These are phyloP conservation scores for Malacosoma neustria DNA, from an alignment of 2,888 invertebrate genomes.

Conservation along the genomic window DNA sequence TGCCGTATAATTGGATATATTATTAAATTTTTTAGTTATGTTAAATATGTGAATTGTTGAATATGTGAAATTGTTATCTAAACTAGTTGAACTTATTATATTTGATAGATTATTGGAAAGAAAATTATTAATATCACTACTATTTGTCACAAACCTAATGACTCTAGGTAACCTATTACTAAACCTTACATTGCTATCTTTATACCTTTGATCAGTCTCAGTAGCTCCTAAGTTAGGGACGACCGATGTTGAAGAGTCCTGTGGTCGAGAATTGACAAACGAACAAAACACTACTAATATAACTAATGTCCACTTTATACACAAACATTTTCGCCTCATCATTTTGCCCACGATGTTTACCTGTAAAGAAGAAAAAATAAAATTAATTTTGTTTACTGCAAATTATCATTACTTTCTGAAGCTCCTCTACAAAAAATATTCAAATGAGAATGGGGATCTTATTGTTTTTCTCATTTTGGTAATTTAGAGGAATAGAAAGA, in stretches of 20 bases:
- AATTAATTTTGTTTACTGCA: slow-evolving; percentile 6
- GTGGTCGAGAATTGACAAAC: slow-evolving; percentile 50
- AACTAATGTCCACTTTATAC: slow-evolving; percentile 61
- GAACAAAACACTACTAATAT: slow-evolving; percentile 47
- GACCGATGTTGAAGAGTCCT: slow-evolving; percentile 28
- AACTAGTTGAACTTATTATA: not conserved
- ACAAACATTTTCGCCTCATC: slow-evolving; percentile 60
- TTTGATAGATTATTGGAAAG: slow-evolving; percentile 1
- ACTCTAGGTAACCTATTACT: slow-evolving; percentile 28
- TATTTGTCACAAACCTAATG: slow-evolving; percentile 23
- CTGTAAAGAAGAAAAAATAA: slow-evolving; percentile 44
- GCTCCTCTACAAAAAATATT: no score
- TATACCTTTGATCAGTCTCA: slow-evolving; percentile 57
- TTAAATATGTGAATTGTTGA: not conserved
- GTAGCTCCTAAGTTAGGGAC: slow-evolving; percentile 30
- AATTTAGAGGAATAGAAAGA: no score
- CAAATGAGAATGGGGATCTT: no score
- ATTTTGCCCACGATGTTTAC: slow-evolving; percentile 43
- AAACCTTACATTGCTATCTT: slow-evolving; percentile 25
- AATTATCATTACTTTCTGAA: slow-evolving; percentile 1
- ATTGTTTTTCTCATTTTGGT: no score
- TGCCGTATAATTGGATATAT: slow-evolving; percentile 4
- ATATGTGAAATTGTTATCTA: not conserved
- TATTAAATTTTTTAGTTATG: not conserved
- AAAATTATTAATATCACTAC: slow-evolving; percentile 2